These are phyloP conservation scores for Drosophila repleta DNA, from an alignment of 1,140 invertebrate species.

Conservation along the genomic window DNA sequence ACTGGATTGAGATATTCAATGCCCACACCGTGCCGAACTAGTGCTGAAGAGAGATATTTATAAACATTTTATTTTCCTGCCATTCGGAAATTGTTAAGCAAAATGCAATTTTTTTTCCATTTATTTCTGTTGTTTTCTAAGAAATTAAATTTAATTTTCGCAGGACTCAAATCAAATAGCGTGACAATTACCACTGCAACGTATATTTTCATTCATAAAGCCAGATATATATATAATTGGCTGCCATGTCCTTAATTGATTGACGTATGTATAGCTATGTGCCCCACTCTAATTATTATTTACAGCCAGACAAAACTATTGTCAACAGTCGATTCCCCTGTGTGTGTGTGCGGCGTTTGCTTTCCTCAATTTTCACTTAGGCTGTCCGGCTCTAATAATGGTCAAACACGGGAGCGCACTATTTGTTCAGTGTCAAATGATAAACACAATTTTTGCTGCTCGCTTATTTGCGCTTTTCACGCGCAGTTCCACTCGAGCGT, in stretches of 20 bases:
- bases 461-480: slow-evolving; percentile 48
- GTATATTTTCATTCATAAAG: slow-evolving; percentile 28
- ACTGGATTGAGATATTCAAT: slow-evolving; percentile 98
- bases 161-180: slow-evolving; percentile 23
- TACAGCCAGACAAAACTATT: slow-evolving; percentile 53
- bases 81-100: slow-evolving; percentile 82
- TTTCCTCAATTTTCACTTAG: slow-evolving; percentile 28
- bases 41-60: slow-evolving; percentile 85
- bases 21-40: slow-evolving; percentile 86
- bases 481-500: slow-evolving; percentile 18
- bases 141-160: slow-evolving; percentile 20
- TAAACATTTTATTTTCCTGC: slow-evolving; percentile 83
- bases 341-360: slow-evolving; percentile 22
- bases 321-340: slow-evolving; percentile 54
- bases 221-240: slow-evolving; percentile 54
- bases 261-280: slow-evolving; percentile 63
- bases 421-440: slow-evolving; percentile 73
- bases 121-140: slow-evolving; percentile 9
- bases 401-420: slow-evolving; percentile 71
- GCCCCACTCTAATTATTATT: slow-evolving; percentile 79
- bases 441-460: too few species aligned
- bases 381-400: slow-evolving; percentile 63
- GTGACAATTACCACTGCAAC: slow-evolving; percentile 13
- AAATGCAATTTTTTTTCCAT: background rate
- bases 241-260: slow-evolving; percentile 59